phyloP scores from a whole-genome alignment of 2,797 vertebrate genomes.

The Limosa lapponica region DNA sequence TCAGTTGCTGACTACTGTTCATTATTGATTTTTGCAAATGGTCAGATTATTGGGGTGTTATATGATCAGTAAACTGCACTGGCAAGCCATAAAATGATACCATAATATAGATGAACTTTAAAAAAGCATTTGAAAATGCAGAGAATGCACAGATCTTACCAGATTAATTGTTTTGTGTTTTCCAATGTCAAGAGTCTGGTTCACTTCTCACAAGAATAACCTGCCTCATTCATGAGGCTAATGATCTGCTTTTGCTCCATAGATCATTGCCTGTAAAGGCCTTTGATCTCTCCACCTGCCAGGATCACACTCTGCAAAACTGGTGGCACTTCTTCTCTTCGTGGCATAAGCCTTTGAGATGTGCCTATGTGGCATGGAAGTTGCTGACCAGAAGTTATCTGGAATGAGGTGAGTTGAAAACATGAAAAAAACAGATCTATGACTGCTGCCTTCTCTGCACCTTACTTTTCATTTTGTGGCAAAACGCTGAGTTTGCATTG shows the following conservation, averaged over 20 bases:
- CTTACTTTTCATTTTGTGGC: background rate
- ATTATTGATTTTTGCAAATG: background rate
- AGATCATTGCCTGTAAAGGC: background rate
- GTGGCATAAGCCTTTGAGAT: background rate
- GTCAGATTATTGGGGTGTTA: background rate
- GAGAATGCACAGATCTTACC: background rate
- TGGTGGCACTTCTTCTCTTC: background rate
- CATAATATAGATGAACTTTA: background rate
- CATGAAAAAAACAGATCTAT: background rate
- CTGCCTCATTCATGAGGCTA: background rate
- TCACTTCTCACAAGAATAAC: background rate
- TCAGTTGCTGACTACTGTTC: background rate
- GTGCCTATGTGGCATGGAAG: background rate
- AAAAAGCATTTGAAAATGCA: background rate
- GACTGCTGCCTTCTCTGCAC: background rate
- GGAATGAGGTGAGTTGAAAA: background rate
- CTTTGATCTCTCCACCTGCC: background rate
- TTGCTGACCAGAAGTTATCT: background rate
- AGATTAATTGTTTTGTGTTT: background rate
- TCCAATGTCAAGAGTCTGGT: background rate
- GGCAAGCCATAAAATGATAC: background rate
- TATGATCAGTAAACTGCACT: background rate
- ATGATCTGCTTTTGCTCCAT: background rate
- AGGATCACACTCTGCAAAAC: background rate
- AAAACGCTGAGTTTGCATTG: background rate